A percentile compares a stretch with the other conserved stretches of the same genome.
Conservation (phyloP, 1,140 invertebrate species). For the Drosophila nebulosa region DNA sequence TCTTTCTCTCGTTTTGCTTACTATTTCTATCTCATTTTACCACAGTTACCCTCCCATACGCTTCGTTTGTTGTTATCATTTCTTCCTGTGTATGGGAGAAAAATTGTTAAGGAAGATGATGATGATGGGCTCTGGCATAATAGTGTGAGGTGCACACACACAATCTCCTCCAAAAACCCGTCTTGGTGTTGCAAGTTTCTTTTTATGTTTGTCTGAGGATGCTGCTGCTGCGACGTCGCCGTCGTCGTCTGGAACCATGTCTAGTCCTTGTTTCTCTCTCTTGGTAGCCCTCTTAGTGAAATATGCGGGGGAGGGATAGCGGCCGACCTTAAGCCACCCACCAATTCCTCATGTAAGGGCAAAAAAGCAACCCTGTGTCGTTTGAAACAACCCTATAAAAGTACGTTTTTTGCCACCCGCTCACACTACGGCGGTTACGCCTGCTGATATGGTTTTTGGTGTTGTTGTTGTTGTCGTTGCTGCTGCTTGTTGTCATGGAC, state of each 20-base stretch:
- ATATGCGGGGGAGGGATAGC: neutral
- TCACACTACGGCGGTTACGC: neutral
- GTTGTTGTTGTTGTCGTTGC: neutral
- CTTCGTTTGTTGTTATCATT: neutral
- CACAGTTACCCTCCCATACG: neutral
- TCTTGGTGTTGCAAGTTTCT: conserved; percentile 41
- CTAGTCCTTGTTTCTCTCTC: conserved; percentile 26
- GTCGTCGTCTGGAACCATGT: conserved; percentile 32
- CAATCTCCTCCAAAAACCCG: conserved; percentile 23
- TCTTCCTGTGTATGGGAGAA: neutral
- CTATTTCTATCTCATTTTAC: neutral
- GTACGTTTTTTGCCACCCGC: neutral
- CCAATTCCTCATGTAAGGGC: neutral
- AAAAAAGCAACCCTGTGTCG: neutral
- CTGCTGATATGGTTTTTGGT: neutral
- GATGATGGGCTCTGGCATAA: neutral
- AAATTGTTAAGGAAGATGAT: neutral
- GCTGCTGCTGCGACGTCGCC: neutral
- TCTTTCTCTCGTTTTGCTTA: neutral
- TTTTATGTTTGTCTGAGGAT: conserved; percentile 16
- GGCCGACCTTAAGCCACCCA: neutral
- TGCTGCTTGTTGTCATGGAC: conserved; percentile 1
- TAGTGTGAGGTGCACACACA: neutral
- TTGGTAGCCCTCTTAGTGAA: neutral
- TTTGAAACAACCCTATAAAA: neutral